These are phyloP conservation scores for Poecile montanus DNA, from an alignment of 2,797 vertebrate species.

Conservation along the genomic window DNA sequence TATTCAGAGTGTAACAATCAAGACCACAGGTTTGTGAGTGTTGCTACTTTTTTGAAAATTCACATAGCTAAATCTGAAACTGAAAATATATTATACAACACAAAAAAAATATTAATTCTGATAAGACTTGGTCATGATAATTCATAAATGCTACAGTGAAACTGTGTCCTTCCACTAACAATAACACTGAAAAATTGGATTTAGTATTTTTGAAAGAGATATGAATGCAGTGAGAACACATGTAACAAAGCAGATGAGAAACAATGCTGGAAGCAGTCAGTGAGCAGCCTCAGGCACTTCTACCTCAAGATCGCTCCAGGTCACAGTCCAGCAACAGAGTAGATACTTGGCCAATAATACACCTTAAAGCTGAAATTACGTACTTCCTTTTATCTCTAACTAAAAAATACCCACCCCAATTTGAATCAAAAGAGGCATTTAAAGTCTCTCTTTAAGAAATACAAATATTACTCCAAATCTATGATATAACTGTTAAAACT, in stretches of 20 bases:
- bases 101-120: neutral
- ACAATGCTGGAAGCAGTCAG: fast-evolving
- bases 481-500: neutral
- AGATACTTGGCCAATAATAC: neutral
- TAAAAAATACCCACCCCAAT: neutral
- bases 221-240: neutral
- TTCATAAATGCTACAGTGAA: neutral
- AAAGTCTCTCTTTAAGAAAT: neutral
- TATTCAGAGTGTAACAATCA: neutral
- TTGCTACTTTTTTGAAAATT: neutral
- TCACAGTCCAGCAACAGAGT: neutral
- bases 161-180: neutral
- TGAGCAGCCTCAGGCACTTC: neutral
- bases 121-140: neutral
- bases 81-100: neutral
- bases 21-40: neutral
- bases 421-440: neutral
- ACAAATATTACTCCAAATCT: neutral
- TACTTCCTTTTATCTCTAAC: neutral
- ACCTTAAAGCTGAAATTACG: neutral
- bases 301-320: neutral
- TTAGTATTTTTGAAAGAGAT: neutral
- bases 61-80: neutral
- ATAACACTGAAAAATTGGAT: neutral
- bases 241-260: neutral